Percentiles rank a stretch among this genome's conserved stretches.
Evolutionary conservation across 1,140 invertebrate species (phyloP).

Genomic region (Temnothorax curvispinosus): DNA sequence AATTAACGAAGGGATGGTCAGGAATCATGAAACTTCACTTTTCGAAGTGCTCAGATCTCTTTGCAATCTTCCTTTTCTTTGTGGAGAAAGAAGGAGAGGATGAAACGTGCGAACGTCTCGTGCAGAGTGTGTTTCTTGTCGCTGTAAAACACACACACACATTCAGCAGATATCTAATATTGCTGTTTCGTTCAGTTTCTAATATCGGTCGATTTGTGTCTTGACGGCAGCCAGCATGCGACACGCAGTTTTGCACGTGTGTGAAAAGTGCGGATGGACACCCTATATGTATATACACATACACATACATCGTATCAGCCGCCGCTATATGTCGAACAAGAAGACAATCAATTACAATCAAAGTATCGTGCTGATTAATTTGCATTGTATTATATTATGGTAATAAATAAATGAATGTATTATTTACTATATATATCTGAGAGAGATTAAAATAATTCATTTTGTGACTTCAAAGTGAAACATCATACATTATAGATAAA

Average conservation of each 20-base stretch:
- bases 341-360: slow-evolving; percentile 23
- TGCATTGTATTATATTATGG: not conserved
- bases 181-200: slow-evolving; percentile 28
- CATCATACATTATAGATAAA: not conserved
- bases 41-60: slow-evolving; percentile 33
- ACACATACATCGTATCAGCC: slow-evolving; percentile 26
- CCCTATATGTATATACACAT: not conserved
- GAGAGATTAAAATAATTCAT: slow-evolving; percentile 6
- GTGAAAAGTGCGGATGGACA: slow-evolving; percentile 10
- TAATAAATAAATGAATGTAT: not conserved
- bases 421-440: not conserved
- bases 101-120: slow-evolving; percentile 75
- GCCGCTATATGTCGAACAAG: not conserved
- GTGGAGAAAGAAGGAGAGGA: slow-evolving; percentile 13
- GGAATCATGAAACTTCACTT: slow-evolving; percentile 17
- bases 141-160: slow-evolving; percentile 65
- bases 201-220: slow-evolving; percentile 18
- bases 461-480: not conserved
- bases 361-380: not conserved
- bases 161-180: slow-evolving; percentile 65
- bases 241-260: slow-evolving; percentile 68
- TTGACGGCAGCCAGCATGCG: slow-evolving; percentile 73
- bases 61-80: slow-evolving; percentile 50
- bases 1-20: not conserved
- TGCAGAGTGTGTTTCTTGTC: slow-evolving; percentile 67